phyloP scores from a whole-genome alignment of 2,113 vertebrate genomes.

The Scophthalmus maximus region DNA sequence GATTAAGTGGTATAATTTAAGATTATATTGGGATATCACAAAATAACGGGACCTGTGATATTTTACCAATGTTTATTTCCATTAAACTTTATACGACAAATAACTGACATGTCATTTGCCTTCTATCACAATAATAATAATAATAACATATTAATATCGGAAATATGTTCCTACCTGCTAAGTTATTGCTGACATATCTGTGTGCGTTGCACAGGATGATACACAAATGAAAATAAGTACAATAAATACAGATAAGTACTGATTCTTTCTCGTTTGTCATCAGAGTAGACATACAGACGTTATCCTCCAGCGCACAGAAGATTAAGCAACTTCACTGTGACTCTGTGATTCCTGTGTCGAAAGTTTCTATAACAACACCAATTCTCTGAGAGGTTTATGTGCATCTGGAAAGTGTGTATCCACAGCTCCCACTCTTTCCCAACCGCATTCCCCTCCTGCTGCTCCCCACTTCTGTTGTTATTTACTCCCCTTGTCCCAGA shows the following conservation, averaged over 20 bases:
- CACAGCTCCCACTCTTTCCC: slow-evolving; percentile 35
- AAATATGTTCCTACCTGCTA: not conserved
- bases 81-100: slow-evolving; percentile 44
- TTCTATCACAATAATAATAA: slow-evolving; percentile 7
- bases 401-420: slow-evolving; percentile 9
- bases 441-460: slow-evolving; percentile 26
- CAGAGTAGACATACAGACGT: slow-evolving; percentile 12
- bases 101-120: slow-evolving; percentile 15
- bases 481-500: slow-evolving; percentile 40
- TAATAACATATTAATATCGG: too few relatives aligned
- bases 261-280: too few relatives aligned
- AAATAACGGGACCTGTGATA: not conserved
- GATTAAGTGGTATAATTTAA: too few relatives aligned
- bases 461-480: slow-evolving; percentile 43
- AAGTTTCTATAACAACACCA: not conserved
- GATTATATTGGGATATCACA: not conserved
- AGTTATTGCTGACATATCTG: not conserved
- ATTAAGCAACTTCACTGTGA: not conserved
- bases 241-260: too few relatives aligned
- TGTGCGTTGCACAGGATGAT: slow-evolving; percentile 5
- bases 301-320: not conserved
- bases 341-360: not conserved
- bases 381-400: not conserved
- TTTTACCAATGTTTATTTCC: not conserved
- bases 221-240: slow-evolving; percentile 50